These are phyloP conservation scores for Parazoanthus swiftii DNA, from an alignment of 92 coral and sea anemone species.

Conservation along the genomic window DNA sequence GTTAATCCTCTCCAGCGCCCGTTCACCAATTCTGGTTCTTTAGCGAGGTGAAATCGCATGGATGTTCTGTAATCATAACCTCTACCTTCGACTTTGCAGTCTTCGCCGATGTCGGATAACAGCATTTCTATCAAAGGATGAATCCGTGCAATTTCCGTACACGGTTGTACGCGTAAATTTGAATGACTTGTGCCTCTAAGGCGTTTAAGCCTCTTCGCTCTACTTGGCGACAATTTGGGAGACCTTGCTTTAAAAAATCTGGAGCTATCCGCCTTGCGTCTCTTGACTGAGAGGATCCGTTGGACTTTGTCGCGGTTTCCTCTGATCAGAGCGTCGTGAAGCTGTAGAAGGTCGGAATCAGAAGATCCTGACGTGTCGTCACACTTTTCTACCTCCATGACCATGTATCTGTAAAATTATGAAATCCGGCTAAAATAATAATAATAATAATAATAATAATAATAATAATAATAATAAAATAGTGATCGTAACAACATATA, in stretches of 20 bases:
- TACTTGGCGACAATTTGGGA: neutral
- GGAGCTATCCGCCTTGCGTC: neutral
- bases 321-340: constrained; percentile 18
- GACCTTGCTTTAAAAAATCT: neutral
- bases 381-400: constrained; percentile 3
- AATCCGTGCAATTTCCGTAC: neutral
- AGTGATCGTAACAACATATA: neutral
- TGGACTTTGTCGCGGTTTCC: constrained; percentile 22
- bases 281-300: constrained; percentile 17
- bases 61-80: neutral
- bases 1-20: constrained; percentile 26
- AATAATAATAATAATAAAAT: neutral
- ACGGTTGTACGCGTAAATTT: neutral
- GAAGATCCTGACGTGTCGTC: neutral
- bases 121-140: constrained; percentile 18
- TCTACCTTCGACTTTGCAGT: neutral
- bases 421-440: no score
- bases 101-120: neutral
- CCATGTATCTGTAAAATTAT: no score
- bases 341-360: neutral
- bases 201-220: neutral
- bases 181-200: neutral
- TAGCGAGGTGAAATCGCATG: constrained; percentile 17
- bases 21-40: constrained; percentile 15
- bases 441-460: no score